phyloP scores from a whole-genome alignment of 35 echinoderm and acorn worm species.

The Chiridota heheva region DNA sequence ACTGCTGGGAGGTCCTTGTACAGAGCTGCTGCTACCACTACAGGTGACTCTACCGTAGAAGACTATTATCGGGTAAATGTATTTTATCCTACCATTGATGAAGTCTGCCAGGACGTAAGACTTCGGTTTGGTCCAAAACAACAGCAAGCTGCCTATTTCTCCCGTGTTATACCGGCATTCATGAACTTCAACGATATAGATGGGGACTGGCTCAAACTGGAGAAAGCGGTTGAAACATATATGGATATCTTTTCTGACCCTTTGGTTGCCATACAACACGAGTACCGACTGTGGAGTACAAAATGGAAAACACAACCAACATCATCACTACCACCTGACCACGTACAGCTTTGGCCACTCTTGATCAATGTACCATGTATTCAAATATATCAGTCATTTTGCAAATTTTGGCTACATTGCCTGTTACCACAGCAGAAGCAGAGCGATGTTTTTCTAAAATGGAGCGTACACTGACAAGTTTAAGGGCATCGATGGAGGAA shows the following conservation, averaged over 20 bases:
- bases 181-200: conserved; percentile 15
- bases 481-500: conserved; percentile 13
- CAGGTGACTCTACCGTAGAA: background rate
- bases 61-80: background rate
- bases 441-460: conserved; percentile 1
- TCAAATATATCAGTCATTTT: background rate
- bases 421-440: conserved; percentile 8
- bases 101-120: background rate
- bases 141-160: conserved; percentile 1
- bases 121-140: background rate
- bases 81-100: background rate
- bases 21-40: background rate
- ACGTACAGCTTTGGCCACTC: conserved; percentile 4
- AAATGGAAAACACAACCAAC: background rate
- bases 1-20: background rate
- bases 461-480: background rate
- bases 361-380: conserved; percentile 11
- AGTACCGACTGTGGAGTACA: too few species aligned
- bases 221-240: conserved; percentile 3
- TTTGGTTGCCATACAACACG: background rate
- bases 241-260: conserved; percentile 8
- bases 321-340: background rate
- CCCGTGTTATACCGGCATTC: conserved; percentile 15
- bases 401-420: conserved; percentile 18
- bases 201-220: conserved; percentile 20